Percentiles rank a stretch among this genome's conserved stretches.
Conservation (phyloP, 1,140 invertebrate species). For the Sipha flava region DNA sequence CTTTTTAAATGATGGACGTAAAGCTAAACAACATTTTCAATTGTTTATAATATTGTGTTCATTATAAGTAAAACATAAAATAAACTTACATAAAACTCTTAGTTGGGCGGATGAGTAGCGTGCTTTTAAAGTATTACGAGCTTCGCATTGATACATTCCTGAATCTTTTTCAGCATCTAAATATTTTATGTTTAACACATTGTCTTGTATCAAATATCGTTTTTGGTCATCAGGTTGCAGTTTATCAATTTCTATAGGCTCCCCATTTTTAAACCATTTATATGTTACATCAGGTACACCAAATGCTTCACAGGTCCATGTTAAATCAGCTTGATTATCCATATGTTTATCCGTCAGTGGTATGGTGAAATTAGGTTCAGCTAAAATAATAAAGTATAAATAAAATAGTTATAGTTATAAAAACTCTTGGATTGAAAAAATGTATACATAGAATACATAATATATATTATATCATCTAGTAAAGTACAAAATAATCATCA, state of each 20-base stretch:
- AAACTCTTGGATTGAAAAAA: not conserved
- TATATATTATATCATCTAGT: no score
- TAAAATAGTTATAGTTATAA: constrained; percentile 28
- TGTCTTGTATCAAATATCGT: constrained; percentile 73
- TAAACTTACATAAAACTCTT: constrained; percentile 61
- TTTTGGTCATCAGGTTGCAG: constrained; percentile 60
- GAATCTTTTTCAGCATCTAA: constrained; percentile 70
- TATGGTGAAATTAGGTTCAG: constrained; percentile 86
- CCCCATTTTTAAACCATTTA: constrained; percentile 83
- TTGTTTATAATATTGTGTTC: not conserved
- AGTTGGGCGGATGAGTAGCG: constrained; percentile 82
- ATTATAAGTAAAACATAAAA: not conserved
- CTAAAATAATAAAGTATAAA: constrained; percentile 44
- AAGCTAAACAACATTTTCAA: constrained; percentile 47
- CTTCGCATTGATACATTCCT: constrained; percentile 94
- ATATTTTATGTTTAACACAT: constrained; percentile 73
- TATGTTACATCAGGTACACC: constrained; percentile 90
- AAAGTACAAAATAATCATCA: no score
- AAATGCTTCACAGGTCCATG: constrained; percentile 92
- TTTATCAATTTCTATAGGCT: constrained; percentile 51
- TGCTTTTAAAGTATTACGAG: constrained; percentile 77
- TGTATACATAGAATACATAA: not conserved
- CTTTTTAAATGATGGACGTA: constrained; percentile 86
- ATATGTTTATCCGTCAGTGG: constrained; percentile 80
- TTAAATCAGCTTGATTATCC: constrained; percentile 72